These are phyloP conservation scores for Pelecanus crispus DNA, from an alignment of 2,113 vertebrate genomes.

Conservation along the genomic window DNA sequence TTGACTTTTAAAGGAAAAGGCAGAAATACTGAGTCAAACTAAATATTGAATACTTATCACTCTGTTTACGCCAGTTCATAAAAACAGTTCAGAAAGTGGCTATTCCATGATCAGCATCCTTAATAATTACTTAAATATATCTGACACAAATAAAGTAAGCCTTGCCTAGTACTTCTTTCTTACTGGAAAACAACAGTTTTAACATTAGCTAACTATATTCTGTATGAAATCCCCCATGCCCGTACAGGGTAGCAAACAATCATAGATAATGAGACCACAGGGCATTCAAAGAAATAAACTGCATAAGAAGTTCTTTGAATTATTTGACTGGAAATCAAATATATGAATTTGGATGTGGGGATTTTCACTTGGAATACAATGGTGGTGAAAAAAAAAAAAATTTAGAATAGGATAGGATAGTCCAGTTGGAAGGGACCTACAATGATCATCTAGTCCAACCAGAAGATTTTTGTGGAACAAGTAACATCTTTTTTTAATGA, in stretches of 20 bases:
- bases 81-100: not conserved
- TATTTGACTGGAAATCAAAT: not conserved
- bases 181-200: not conserved
- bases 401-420: not conserved
- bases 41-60: not conserved
- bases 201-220: not conserved
- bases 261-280: not conserved
- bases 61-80: not conserved
- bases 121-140: not conserved
- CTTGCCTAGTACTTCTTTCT: not conserved
- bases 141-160: not conserved
- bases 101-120: not conserved
- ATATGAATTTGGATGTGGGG: not conserved
- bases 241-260: not conserved
- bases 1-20: slow-evolving; percentile 54
- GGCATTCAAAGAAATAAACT: not conserved
- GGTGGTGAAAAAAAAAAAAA: not conserved
- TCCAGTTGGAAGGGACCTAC: not conserved
- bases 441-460: not conserved
- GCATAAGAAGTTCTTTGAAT: not conserved
- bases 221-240: not conserved
- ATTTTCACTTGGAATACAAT: not conserved
- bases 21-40: slow-evolving; percentile 25
- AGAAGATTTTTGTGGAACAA: not conserved
- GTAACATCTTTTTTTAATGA: not conserved